Conservation (phyloP, 2,113 vertebrate species). For the Rhipidura dahli region DNA sequence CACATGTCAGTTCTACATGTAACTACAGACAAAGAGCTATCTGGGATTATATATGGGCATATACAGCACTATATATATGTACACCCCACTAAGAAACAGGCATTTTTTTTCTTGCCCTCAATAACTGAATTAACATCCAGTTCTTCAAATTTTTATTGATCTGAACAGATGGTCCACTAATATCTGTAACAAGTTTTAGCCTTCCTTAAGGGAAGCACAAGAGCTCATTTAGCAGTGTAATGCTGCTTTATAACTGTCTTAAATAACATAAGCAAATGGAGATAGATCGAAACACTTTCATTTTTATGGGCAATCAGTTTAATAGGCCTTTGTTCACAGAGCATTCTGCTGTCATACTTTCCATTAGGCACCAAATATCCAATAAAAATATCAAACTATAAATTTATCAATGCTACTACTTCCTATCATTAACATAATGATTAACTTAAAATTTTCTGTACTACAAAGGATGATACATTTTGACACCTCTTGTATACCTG, state of each 20-base stretch:
- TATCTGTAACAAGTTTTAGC: neutral
- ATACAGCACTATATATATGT: neutral
- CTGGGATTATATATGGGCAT: neutral
- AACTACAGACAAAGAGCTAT: neutral
- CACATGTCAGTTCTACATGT: conserved; percentile 56
- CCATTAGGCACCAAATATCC: neutral
- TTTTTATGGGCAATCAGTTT: conserved; percentile 58
- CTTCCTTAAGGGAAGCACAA: neutral
- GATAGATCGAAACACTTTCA: conserved; percentile 29
- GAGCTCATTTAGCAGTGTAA: neutral
- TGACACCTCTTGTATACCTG: neutral
- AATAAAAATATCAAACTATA: neutral
- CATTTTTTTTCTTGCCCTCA: neutral
- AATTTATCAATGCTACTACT: conserved; percentile 10
- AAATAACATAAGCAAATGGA: conserved; percentile 32
- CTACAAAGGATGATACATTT: neutral
- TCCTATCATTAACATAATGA: neutral
- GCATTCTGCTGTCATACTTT: neutral
- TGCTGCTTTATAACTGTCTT: conserved; percentile 2
- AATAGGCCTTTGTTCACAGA: neutral
- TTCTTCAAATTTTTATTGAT: neutral
- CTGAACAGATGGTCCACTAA: neutral
- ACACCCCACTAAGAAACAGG: neutral
- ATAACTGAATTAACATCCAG: neutral
- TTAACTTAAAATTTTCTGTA: neutral